Base-by-base conservation (phyloP, 2,888 invertebrate species). In the Catonia carolina region DNA sequence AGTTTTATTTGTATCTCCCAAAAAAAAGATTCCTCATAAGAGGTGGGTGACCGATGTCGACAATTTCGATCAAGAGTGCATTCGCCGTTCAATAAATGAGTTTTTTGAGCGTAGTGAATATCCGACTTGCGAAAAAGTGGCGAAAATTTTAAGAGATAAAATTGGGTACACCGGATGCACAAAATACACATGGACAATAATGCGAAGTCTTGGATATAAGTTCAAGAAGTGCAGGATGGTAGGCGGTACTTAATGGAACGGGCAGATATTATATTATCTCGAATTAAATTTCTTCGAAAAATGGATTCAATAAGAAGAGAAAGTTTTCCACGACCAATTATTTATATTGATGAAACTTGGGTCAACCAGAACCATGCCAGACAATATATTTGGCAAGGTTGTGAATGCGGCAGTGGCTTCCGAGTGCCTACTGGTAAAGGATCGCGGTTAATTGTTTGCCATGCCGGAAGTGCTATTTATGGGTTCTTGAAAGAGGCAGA, bases 261-360 rank as follows among this genome's bases (percentile, higher is more conserved):
- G 8, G 2, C 18, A 6, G 37, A 47, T 22, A 54, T 54, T 36
- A 20, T 17, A 2, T 14, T 27, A 2, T 31, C 37, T 5, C 5
- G 54, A 2, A 33, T 12, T 31, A 15, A 50, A 33, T 56, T 41
- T 35, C 41, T 35, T 20, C 22, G 42, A 20, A 31, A 33, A 14
- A 52, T 52, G 23, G n/a, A 39, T 17, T n/a, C 39, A 6, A 4
- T 56, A 14, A 41, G 20, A 27, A 41, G 20, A 20, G 23, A 5
- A 36, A 12, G 2, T 2, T 5, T 23, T n/a, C 8, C 2, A 17
- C 14, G 20, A 17, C 2, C 14, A 2, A 10, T 12, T 10, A 14
- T 50, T 3, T 56, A 51, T 39, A 20, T 56, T 15, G 56, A 56
- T 14, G 56, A 56, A 31, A 56, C 56, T 6, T 56, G 51, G 51